Evolutionary conservation across 2,113 vertebrate species (phyloP).

Genomic region (Peromyscus maniculatus): DNA sequence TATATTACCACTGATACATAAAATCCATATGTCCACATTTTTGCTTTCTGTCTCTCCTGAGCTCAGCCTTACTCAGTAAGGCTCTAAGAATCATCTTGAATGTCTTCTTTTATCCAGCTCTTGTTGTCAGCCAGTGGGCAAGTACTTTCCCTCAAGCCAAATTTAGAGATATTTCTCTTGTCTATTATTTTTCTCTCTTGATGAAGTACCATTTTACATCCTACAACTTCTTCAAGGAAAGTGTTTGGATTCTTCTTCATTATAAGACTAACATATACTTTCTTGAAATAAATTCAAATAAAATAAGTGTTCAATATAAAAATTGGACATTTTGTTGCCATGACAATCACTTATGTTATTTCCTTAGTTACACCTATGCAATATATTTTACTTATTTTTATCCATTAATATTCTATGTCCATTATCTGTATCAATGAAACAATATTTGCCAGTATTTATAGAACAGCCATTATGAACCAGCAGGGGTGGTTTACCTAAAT

Average conservation of each 20-base stretch:
- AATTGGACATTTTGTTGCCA: not conserved
- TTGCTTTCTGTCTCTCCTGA: not conserved
- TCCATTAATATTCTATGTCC: not conserved
- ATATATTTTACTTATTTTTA: not conserved
- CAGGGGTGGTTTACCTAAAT: not conserved
- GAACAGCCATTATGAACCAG: not conserved
- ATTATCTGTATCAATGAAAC: not conserved
- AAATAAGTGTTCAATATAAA: conserved; percentile 17
- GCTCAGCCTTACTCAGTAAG: not conserved
- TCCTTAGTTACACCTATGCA: not conserved
- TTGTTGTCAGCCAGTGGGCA: not conserved
- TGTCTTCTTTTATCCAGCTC: conserved; percentile 13
- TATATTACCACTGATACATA: not conserved
- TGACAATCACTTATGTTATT: not conserved
- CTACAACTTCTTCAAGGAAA: not conserved
- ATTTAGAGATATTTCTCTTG: not conserved
- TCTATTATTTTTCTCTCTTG: not conserved
- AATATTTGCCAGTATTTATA: conserved; percentile 24
- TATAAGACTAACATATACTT: not conserved
- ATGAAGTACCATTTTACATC: not conserved
- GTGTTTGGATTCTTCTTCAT: not conserved
- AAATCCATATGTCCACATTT: not conserved
- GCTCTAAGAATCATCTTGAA: not conserved
- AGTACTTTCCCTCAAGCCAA: not conserved
- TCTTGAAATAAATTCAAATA: conserved; percentile 22